Conservation (phyloP, 2,797 vertebrate species). For the Melanotaenia maccullochi region DNA sequence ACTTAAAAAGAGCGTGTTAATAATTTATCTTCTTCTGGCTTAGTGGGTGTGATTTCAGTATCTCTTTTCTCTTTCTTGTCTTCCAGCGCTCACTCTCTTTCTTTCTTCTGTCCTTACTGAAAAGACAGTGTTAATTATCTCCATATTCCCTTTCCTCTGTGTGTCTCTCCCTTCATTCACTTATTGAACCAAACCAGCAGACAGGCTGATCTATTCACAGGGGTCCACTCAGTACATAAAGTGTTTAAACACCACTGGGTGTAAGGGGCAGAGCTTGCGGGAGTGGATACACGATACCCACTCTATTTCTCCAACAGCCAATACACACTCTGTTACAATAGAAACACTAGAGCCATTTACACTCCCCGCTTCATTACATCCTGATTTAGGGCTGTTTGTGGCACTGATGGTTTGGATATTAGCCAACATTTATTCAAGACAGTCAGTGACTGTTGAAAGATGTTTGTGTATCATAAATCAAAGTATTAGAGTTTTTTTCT, state of each 20-base stretch:
- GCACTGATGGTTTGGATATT: slow-evolving; percentile 39
- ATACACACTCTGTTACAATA: slow-evolving; percentile 67
- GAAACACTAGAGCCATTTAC: slow-evolving; percentile 69
- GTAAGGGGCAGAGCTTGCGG: slow-evolving; percentile 44
- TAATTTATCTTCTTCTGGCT: slow-evolving; percentile 41
- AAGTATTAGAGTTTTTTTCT: not conserved
- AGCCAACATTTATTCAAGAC: slow-evolving; percentile 32
- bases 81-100: slow-evolving; percentile 32
- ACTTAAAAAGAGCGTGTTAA: slow-evolving; percentile 62
- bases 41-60: slow-evolving; percentile 26
- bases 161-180: slow-evolving; percentile 52
- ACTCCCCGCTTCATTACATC: slow-evolving; percentile 57
- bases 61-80: slow-evolving; percentile 30
- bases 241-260: slow-evolving; percentile 72
- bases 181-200: slow-evolving; percentile 65
- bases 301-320: slow-evolving; percentile 61
- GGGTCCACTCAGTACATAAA: slow-evolving; percentile 67
- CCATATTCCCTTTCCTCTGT: slow-evolving; percentile 41
- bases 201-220: slow-evolving; percentile 76
- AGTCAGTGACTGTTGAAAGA: slow-evolving; percentile 26
- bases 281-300: slow-evolving; percentile 63
- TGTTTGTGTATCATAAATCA: slow-evolving; percentile 13
- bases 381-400: slow-evolving; percentile 49
- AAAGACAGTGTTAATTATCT: slow-evolving; percentile 73
- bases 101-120: slow-evolving; percentile 51